Conservation (phyloP, 2,888 invertebrate species). For the Nasonia oneida region DNA sequence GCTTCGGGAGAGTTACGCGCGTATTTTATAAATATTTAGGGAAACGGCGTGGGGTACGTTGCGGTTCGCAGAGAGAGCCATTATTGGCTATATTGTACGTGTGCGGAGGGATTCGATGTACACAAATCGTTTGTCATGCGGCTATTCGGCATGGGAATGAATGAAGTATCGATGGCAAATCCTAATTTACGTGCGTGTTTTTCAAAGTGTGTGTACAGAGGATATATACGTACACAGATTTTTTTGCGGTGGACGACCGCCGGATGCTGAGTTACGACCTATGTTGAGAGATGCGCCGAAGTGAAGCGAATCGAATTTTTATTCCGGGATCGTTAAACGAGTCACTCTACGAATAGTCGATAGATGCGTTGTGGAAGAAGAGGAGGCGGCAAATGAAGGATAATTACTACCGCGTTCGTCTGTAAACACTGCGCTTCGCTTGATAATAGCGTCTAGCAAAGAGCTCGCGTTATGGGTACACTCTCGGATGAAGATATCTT, state of each 20-base stretch:
- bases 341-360: constrained; percentile 35
- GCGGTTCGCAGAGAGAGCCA: too few species aligned
- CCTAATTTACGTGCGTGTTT: constrained; percentile 53
- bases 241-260: neutral
- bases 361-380: constrained; percentile 42
- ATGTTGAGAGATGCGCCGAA: neutral
- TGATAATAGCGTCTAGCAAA: constrained; percentile 54
- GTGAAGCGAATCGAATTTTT: neutral
- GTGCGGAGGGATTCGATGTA: constrained; percentile 35
- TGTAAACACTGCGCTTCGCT: constrained; percentile 56
- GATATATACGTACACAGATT: constrained; percentile 50
- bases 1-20: constrained; percentile 28
- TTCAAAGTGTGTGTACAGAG: constrained; percentile 32
- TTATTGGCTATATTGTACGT: constrained; percentile 34
- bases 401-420: constrained; percentile 64
- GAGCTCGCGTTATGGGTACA: constrained; percentile 1
- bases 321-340: constrained; percentile 7
- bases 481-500: constrained; percentile 69
- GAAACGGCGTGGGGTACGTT: neutral
- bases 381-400: constrained; percentile 64
- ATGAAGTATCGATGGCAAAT: constrained; percentile 25
- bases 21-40: constrained; percentile 40
- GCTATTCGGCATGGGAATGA: neutral
- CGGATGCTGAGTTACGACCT: neutral
- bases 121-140: constrained; percentile 57